Base-by-base conservation (phyloP, 2,797 vertebrate genomes). In the Cyprinella venusta region DNA sequence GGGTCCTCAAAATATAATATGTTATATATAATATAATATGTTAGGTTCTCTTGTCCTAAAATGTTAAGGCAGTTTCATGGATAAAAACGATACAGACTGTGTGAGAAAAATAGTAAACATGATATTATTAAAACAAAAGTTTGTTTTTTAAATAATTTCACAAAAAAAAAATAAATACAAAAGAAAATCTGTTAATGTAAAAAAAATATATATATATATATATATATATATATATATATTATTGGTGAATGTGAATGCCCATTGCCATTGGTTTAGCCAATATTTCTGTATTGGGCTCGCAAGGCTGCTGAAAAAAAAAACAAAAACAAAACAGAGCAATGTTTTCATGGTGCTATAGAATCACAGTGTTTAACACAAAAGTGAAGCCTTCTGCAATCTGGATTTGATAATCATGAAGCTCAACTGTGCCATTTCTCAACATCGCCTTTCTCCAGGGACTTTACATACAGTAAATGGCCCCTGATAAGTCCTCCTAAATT, bases 401-500 rank as follows among this genome's bases (percentile, higher is more conserved):
- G 26, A 30, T 30, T 30, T 30, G 2, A 30, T 30, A 30, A 30
- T 75, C n/a, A 52, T 82, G 10, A 40, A 67, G 61, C 48, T 65
- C 16, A 72, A 48, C 40, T 72, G 68, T 48, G 40, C 48, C 61
- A 76, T 76, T 82, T 50, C 42, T 36, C 26, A 63, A 36, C 30
- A 72, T 85, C 45, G 54, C 19, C 59, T 80, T 65, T 61, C 63
- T 76, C 48, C 21, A 36, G 70, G 33, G 52, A 76, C 40, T 63
- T 61, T 30, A 50, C 30, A 26, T 26, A 36, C 33, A 36, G 33
- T 36, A 40, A 80, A 50, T 16, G 48, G 21, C 30, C 64, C 50
- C 42, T 56, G 80, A 50, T 64, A 19, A 72, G 67, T 72, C 40
- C 33, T 81, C 45, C 72, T 74, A 38, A 79, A 56, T 81, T 82